These are phyloP conservation scores for Furcifer pardalis DNA, from an alignment of 2,797 vertebrate species.

Conservation along the genomic window DNA sequence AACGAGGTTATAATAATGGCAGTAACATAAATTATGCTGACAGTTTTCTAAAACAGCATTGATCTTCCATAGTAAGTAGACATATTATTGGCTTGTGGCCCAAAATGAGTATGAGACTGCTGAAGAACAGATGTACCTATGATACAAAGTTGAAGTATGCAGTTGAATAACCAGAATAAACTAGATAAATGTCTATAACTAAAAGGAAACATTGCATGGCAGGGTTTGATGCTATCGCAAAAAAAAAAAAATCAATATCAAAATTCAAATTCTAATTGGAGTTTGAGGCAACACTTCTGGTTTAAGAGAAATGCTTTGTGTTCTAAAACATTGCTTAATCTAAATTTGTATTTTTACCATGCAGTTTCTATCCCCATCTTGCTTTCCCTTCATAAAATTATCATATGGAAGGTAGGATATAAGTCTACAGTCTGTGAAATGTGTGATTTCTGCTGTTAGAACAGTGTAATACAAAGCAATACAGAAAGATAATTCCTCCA, in stretches of 20 bases:
- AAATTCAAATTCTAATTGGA: not conserved
- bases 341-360: not conserved
- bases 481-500: too few relatives aligned
- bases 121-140: not conserved
- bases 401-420: not conserved
- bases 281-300: not conserved
- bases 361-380: too few relatives aligned
- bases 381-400: not conserved
- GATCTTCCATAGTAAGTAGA: slow-evolving; percentile 23
- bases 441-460: too few relatives aligned
- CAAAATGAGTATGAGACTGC: not conserved
- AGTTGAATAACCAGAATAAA: not conserved
- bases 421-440: not conserved
- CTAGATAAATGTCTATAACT: not conserved
- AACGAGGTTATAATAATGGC: not conserved
- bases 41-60: slow-evolving; percentile 2
- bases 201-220: not conserved
- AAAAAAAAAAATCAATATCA: not conserved
- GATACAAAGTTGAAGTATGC: slow-evolving; percentile 1
- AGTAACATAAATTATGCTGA: slow-evolving; percentile 18
- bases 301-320: not conserved
- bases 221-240: not conserved
- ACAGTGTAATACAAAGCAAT: too few relatives aligned
- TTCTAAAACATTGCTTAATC: not conserved
- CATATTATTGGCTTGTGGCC: not conserved